Conservation (phyloP, 1,140 invertebrate genomes). For the Ganaspis sp. region DNA sequence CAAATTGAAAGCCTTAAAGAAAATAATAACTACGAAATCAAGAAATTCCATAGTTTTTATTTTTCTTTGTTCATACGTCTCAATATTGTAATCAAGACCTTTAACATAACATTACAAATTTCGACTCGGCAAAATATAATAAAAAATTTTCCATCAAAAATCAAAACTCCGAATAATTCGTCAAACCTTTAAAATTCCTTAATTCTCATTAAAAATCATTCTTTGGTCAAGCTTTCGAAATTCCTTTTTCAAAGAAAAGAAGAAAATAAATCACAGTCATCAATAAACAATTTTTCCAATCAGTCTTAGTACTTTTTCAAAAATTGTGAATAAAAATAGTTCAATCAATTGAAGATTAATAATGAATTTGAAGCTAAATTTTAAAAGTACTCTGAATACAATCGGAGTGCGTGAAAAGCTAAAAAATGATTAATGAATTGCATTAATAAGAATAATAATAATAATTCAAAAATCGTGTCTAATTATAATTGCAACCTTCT, state of each 20-base stretch:
- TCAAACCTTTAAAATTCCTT: neutral
- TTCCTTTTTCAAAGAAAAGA: neutral
- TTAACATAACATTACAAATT: too few relatives aligned
- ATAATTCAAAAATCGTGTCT: slow-evolving; percentile 8
- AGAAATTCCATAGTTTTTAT: too few relatives aligned
- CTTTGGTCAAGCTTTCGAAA: slow-evolving; percentile 15
- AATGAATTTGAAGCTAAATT: neutral
- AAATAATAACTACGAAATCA: too few relatives aligned
- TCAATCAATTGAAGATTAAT: neutral
- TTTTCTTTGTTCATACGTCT: too few relatives aligned
- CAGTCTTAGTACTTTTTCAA: slow-evolving; percentile 1
- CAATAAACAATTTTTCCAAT: slow-evolving; percentile 4
- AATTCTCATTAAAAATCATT: neutral
- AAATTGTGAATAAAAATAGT: neutral
- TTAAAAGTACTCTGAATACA: neutral
- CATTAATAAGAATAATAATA: neutral
- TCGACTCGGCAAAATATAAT: neutral
- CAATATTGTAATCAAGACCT: too few relatives aligned
- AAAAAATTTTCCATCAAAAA: too few relatives aligned
- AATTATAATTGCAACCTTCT: neutral
- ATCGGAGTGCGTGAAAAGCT: neutral
- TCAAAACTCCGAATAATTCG: neutral
- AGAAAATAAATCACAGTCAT: neutral
- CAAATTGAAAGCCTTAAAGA: too few relatives aligned
- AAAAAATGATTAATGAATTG: neutral